phyloP scores from a whole-genome alignment of 2,888 invertebrate species.

The Campoplex nolae region DNA sequence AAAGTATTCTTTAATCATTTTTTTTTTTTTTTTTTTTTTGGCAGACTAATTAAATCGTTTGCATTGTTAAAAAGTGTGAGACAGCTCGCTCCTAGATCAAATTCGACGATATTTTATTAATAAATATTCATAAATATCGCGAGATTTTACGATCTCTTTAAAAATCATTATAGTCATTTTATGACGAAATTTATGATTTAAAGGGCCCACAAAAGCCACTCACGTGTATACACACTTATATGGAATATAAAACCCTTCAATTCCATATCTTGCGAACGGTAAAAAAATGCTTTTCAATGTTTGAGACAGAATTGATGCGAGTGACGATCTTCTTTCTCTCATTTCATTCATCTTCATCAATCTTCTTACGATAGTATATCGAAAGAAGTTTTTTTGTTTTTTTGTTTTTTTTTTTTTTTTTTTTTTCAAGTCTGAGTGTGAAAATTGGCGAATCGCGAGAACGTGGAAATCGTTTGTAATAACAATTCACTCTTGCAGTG shows the following conservation, averaged over 20 bases:
- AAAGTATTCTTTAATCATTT: conserved; percentile 17
- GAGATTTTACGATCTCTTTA: conserved; percentile 64
- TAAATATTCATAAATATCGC: conserved; percentile 48
- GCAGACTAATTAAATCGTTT: conserved; percentile 68
- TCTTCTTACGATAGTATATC: not conserved
- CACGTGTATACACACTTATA: conserved; percentile 72
- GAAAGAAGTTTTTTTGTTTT: not conserved
- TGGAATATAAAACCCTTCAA: conserved; percentile 79
- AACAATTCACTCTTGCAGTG: not conserved
- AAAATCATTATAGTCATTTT: conserved; percentile 82
- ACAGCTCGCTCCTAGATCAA: conserved; percentile 49
- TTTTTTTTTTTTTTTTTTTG: conserved; percentile 1
- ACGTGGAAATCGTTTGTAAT: not conserved
- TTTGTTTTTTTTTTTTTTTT: not conserved
- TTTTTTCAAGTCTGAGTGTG: not conserved
- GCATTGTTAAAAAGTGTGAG: conserved; percentile 38
- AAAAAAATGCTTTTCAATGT: conserved; percentile 74
- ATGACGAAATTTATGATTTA: conserved; percentile 78
- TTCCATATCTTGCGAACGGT: conserved; percentile 78
- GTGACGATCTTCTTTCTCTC: not conserved
- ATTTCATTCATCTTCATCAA: not conserved
- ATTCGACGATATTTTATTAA: conserved; percentile 25
- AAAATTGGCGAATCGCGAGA: not conserved
- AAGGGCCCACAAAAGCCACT: conserved; percentile 71
- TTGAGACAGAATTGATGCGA: conserved; percentile 16